Conservation (phyloP, 2,888 invertebrate species). For the Ophion costatus region DNA sequence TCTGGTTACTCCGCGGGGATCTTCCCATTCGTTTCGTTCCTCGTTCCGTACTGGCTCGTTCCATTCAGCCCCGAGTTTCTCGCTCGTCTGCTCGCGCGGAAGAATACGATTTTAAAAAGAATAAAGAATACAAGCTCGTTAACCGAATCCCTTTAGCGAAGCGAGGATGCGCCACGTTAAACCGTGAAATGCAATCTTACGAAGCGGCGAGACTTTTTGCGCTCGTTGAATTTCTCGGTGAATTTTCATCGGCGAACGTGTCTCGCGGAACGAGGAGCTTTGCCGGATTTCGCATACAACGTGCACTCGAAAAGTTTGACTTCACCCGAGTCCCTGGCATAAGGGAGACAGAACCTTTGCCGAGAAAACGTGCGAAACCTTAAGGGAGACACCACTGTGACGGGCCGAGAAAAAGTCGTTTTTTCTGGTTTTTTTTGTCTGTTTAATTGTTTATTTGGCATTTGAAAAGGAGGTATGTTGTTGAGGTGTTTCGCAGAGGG, state of each 20-base stretch:
- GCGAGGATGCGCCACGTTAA: conserved; percentile 75
- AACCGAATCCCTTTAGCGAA: conserved; percentile 72
- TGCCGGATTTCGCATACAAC: conserved; percentile 13
- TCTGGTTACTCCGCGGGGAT: conserved; percentile 62
- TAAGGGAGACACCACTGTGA: no score
- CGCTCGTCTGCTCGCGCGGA: conserved; percentile 69
- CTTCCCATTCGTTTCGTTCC: conserved; percentile 22
- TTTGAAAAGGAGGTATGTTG: no score
- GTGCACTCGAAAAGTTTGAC: conserved; percentile 9
- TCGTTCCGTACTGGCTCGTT: conserved; percentile 18
- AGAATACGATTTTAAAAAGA: conserved; percentile 73
- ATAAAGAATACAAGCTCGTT: conserved; percentile 81
- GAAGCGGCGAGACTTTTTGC: conserved; percentile 64
- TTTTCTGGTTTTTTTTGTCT: no score
- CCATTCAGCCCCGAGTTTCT: conserved; percentile 2
- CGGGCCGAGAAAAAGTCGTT: no score
- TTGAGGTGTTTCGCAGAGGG: no score
- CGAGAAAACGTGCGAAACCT: neutral
- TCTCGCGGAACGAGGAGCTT: conserved; percentile 48
- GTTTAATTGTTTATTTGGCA: no score
- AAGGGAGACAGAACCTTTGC: neutral
- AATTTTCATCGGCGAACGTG: conserved; percentile 62
- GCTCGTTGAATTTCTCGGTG: conserved; percentile 73
- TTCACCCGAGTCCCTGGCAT: conserved; percentile 40
- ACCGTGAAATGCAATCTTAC: conserved; percentile 80